phyloP scores from a whole-genome alignment of 2,113 vertebrate genomes.

The Phrynosoma blainvillii region DNA sequence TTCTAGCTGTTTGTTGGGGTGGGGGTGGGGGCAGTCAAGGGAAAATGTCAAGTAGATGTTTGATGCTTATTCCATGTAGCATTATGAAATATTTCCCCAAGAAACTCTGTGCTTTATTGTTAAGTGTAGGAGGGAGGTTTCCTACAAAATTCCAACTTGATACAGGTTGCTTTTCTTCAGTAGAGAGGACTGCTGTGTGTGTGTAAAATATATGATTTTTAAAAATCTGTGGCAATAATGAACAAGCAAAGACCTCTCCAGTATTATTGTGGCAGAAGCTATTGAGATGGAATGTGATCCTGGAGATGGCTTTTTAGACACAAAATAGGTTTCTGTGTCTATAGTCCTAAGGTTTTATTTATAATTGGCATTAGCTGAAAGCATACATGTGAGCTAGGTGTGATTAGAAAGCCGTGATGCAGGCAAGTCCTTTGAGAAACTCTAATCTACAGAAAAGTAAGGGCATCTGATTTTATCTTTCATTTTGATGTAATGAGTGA shows the following conservation, averaged over 20 bases:
- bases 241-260: neutral
- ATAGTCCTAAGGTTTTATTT: neutral
- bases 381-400: neutral
- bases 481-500: neutral
- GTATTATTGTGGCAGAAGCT: neutral
- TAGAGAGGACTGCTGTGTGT: neutral
- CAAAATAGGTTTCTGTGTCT: neutral
- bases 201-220: neutral
- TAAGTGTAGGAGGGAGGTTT: neutral
- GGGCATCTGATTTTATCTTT: rapidly evolving
- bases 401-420: neutral
- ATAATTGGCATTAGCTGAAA: neutral
- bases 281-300: neutral
- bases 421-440: neutral
- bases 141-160: neutral
- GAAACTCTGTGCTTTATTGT: neutral
- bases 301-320: neutral
- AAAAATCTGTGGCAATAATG: neutral
- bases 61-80: neutral
- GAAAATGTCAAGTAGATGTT: neutral
- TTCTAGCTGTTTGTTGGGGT: neutral
- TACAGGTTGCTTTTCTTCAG: neutral
- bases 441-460: neutral
- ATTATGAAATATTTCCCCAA: neutral
- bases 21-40: neutral